Evolutionary conservation across 2,888 invertebrate species (phyloP).

Genomic region (Patella ulyssiponensis): DNA sequence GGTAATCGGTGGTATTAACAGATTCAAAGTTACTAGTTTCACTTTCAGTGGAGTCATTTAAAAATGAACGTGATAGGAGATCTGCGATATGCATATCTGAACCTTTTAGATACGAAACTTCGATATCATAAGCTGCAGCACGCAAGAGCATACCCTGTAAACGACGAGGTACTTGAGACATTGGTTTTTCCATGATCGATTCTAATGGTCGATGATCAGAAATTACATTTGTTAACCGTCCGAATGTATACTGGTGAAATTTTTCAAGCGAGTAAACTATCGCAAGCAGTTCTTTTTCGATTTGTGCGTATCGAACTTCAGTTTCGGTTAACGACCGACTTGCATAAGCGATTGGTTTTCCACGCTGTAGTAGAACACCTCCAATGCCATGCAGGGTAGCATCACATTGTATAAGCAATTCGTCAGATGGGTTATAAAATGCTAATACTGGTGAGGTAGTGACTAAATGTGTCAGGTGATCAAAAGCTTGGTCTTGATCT

Average conservation of each 20-base stretch:
- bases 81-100: slow-evolving; percentile 40
- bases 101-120: slow-evolving; percentile 34
- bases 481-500: slow-evolving; percentile 35
- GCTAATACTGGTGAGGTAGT: slow-evolving; percentile 28
- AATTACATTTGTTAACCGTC: slow-evolving; percentile 32
- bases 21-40: slow-evolving; percentile 14
- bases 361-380: slow-evolving; percentile 41
- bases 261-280: too few species aligned
- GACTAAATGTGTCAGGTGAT: slow-evolving; percentile 28
- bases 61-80: slow-evolving; percentile 32
- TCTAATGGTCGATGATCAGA: slow-evolving; percentile 46
- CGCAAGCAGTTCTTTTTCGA: too few species aligned
- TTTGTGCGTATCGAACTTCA: slow-evolving; percentile 43
- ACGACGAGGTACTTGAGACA: slow-evolving; percentile 33
- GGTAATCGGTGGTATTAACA: slow-evolving; percentile 26
- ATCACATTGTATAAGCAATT: slow-evolving; percentile 34
- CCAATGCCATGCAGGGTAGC: slow-evolving; percentile 40
- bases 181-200: slow-evolving; percentile 38
- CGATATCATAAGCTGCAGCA: slow-evolving; percentile 38
- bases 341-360: slow-evolving; percentile 41
- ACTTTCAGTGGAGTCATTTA: background rate
- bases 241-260: slow-evolving; percentile 46
- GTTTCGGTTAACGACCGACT: slow-evolving; percentile 36
- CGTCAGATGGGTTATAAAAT: slow-evolving; percentile 27
- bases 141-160: slow-evolving; percentile 47